phyloP scores from a whole-genome alignment of 1,140 invertebrate genomes.

The Drosophila setifemur region DNA sequence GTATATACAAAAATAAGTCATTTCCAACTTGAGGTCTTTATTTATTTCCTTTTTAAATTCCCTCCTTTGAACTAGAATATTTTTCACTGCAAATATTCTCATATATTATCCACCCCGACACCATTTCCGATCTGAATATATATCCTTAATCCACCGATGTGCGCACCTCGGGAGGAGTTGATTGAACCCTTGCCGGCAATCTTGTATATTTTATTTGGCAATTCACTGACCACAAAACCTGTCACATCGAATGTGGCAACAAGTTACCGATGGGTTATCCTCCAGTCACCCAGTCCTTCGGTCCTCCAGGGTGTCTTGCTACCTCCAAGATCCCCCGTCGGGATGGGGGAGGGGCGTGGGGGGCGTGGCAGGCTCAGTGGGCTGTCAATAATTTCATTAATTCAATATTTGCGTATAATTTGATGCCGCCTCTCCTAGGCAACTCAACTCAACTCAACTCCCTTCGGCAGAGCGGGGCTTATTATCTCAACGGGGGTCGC shows the following conservation, averaged over 20 bases:
- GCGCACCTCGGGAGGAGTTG: not conserved
- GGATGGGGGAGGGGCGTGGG: not conserved
- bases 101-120: too few relatives aligned
- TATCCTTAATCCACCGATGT: too few relatives aligned
- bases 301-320: not conserved
- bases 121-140: too few relatives aligned
- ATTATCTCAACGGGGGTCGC: conserved; percentile 48
- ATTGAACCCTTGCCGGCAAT: conserved; percentile 44
- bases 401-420: conserved; percentile 69
- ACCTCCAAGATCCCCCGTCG: not conserved
- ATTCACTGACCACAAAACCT: conserved; percentile 55
- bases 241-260: conserved; percentile 47
- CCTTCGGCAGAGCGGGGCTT: conserved; percentile 26
- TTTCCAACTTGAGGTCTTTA: too few relatives aligned
- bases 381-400: conserved; percentile 74
- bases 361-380: conserved; percentile 54
- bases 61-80: too few relatives aligned
- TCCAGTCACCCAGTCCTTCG: too few relatives aligned
- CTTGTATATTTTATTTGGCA: conserved; percentile 72
- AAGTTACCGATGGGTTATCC: not conserved
- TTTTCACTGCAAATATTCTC: too few relatives aligned
- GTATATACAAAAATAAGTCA: too few relatives aligned
- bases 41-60: too few relatives aligned
- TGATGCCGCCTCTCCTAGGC: conserved; percentile 49
- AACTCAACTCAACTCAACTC: not conserved